These are phyloP conservation scores for Deilephila elpenor DNA, from an alignment of 2,888 invertebrate genomes.

Conservation along the genomic window DNA sequence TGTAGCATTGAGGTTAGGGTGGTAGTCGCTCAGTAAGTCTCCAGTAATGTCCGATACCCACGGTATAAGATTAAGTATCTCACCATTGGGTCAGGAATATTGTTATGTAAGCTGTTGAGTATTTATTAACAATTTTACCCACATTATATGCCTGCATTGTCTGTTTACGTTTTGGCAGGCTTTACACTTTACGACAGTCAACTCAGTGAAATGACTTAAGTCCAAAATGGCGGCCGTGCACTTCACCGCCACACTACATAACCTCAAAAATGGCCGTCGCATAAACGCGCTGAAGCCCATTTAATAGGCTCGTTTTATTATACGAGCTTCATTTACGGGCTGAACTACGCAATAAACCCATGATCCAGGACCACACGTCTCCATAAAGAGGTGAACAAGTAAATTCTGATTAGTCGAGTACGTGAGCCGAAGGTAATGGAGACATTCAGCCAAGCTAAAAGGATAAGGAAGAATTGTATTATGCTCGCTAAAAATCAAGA, in stretches of 20 bases:
- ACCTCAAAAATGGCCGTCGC: conserved; percentile 23
- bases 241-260: background rate
- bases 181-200: background rate
- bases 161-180: background rate
- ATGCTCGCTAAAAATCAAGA: background rate
- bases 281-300: conserved; percentile 32
- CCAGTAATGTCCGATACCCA: no score
- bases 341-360: conserved; percentile 19
- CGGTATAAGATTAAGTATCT: no score
- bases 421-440: conserved; percentile 22
- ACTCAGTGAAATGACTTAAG: background rate
- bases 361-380: conserved; percentile 19
- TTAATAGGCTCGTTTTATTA: conserved; percentile 39
- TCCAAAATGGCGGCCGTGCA: background rate
- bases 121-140: no score
- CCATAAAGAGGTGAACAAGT: conserved; percentile 24
- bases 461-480: conserved; percentile 18
- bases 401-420: conserved; percentile 23
- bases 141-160: background rate
- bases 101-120: no score
- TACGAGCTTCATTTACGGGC: conserved; percentile 38
- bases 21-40: no score
- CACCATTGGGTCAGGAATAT: no score
- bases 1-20: no score
- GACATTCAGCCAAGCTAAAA: conserved; percentile 15